phyloP scores from a whole-genome alignment of 1,140 invertebrate genomes.

The Asobara japonica region DNA sequence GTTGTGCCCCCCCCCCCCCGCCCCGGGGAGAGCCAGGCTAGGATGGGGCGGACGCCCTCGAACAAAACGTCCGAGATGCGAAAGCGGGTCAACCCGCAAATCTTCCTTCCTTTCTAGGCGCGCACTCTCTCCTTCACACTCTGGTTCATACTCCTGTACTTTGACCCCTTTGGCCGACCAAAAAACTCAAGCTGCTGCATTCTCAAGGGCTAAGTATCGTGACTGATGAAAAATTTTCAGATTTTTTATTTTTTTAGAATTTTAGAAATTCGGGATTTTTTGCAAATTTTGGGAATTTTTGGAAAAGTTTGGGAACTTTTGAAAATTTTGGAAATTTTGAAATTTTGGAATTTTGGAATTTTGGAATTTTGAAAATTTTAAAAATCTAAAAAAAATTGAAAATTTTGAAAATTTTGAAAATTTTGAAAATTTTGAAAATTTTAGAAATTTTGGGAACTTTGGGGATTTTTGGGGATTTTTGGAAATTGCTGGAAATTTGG shows the following conservation, averaged over 20 bases:
- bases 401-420: background rate
- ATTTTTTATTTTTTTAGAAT: background rate
- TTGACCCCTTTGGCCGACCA: constrained; percentile 22
- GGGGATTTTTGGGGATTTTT: background rate
- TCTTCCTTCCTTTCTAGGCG: constrained; percentile 21
- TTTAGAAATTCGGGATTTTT: background rate
- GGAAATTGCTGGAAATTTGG: background rate
- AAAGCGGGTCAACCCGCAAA: constrained; percentile 47
- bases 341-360: no score
- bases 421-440: background rate
- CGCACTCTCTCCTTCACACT: constrained; percentile 18
- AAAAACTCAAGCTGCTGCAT: background rate
- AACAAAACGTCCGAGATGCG: constrained; percentile 30
- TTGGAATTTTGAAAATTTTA: no score
- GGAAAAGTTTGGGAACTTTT: background rate
- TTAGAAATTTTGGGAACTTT: background rate
- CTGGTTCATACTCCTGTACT: constrained; percentile 16
- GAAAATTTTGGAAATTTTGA: background rate
- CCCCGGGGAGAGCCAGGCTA: background rate
- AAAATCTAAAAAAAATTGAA: background rate
- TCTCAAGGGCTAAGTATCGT: no score
- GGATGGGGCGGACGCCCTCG: background rate
- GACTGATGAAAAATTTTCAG: no score
- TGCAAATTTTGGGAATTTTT: background rate
- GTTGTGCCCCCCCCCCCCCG: background rate